phyloP scores from a whole-genome alignment of 1,140 invertebrate species.

The Elysia chlorotica region DNA sequence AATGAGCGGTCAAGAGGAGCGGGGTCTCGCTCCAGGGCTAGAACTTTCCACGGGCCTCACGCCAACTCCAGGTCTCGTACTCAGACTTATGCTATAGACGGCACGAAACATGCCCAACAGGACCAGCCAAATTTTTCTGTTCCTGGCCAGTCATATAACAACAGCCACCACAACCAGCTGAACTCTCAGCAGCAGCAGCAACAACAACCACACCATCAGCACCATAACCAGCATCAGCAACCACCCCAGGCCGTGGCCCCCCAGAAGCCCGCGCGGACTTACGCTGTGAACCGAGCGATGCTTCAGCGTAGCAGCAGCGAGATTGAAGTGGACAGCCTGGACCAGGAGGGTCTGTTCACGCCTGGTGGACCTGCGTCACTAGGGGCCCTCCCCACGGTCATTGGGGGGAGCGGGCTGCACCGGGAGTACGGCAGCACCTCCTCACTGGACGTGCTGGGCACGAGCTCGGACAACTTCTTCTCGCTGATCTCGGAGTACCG shows the following conservation, averaged over 20 bases:
- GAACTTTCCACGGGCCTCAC: slow-evolving; percentile 30
- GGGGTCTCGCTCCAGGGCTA: slow-evolving; percentile 15
- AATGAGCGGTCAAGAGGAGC: slow-evolving; percentile 26
- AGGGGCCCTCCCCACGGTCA: too few species aligned
- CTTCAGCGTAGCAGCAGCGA: slow-evolving; percentile 73
- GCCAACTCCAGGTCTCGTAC: slow-evolving; percentile 18
- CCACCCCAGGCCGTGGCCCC: neutral
- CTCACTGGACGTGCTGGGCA: slow-evolving; percentile 71
- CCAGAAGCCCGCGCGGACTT: slow-evolving; percentile 28
- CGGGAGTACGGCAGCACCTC: slow-evolving; percentile 71
- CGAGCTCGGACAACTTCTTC: slow-evolving; percentile 68
- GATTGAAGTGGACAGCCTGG: slow-evolving; percentile 69
- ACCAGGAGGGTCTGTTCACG: slow-evolving; percentile 45
- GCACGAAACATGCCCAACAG: slow-evolving; percentile 14
- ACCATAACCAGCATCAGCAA: slow-evolving; percentile 2
- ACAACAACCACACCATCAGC: slow-evolving; percentile 12
- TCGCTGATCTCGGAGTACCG: slow-evolving; percentile 17
- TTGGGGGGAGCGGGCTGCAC: too few species aligned
- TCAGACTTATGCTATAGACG: slow-evolving; percentile 26
- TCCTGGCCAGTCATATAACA: too few species aligned
- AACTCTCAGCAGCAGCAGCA: neutral
- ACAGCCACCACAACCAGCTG: too few species aligned
- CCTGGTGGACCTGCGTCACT: slow-evolving; percentile 34
- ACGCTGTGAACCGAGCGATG: slow-evolving; percentile 32
- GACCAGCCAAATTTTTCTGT: neutral